These are phyloP conservation scores for Perdix hodgsoniae DNA, from an alignment of 2,797 vertebrate genomes.

Conservation along the genomic window DNA sequence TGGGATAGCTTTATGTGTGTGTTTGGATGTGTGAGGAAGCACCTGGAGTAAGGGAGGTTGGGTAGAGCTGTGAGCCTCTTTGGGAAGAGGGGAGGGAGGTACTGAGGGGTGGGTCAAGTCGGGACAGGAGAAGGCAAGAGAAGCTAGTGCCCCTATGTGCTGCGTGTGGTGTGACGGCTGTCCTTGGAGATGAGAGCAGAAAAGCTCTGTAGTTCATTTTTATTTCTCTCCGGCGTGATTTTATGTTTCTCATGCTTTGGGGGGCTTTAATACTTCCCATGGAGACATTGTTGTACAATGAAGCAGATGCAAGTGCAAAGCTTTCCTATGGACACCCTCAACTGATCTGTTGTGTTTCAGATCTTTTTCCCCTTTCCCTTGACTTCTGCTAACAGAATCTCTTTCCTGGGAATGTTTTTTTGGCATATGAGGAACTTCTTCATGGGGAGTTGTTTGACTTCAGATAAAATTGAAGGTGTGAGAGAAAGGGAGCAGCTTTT, in stretches of 20 bases:
- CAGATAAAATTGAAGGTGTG: background rate
- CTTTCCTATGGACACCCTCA: background rate
- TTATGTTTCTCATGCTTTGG: slow-evolving; percentile 16
- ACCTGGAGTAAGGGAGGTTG: too few relatives aligned
- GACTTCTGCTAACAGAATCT: background rate
- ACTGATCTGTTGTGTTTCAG: background rate
- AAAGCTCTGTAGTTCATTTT: background rate
- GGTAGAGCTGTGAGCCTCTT: too few relatives aligned
- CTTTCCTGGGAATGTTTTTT: background rate
- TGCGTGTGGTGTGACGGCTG: background rate
- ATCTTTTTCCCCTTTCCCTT: background rate
- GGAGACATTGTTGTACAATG: background rate
- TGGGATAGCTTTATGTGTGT: too few relatives aligned
- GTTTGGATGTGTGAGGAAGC: too few relatives aligned
- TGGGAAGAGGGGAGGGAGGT: too few relatives aligned
- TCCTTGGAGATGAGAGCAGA: background rate
- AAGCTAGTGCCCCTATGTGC: background rate
- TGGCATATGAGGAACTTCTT: background rate
- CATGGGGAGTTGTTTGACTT: background rate
- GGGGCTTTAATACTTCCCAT: background rate
- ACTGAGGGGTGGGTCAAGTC: too few relatives aligned
- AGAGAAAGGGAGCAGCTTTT: background rate
- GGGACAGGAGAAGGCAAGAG: background rate
- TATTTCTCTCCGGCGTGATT: background rate
- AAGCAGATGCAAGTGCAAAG: background rate